Evolutionary conservation across 2,113 vertebrate genomes (phyloP), one percentile per base, ranked within the genome.

Genomic region (Vulpes ferrilata): DNA sequence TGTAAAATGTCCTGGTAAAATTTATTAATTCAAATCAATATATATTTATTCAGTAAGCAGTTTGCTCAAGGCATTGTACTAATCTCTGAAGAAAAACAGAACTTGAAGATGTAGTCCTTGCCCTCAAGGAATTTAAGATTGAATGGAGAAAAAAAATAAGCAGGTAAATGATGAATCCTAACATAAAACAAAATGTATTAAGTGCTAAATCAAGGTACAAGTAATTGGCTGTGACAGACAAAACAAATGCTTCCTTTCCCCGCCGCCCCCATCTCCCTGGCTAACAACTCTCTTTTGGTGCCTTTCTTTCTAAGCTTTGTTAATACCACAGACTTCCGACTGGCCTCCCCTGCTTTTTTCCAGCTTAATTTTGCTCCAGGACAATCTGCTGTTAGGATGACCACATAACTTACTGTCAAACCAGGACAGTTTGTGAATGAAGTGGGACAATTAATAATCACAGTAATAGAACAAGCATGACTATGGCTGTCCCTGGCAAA

Each of bases 11-110:
- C 59, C 23, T 71, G 38, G 32, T 53, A 90, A 80, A 27, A 30
- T 53, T 7, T 78, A 79, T 85, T 88, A 88, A 76, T 93, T 71
- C 35, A 71, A 82, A 81, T 96, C 60, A 94, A 2, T 64, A 73
- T 48, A 25, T 73, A 59, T 20, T 59, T 79, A 90, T 62, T 83
- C 73, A 73, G 25, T 30, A 48, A 89, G 30, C 9, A 22, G 25
- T 92, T 95, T 81, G 30, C 93, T 88, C 17, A 76, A 89, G 53
- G 51, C 25, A 43, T 30, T 43, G 8, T 19, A 7, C 13, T 88
- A 12, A 73, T 84, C 73, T 94, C 62, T 86, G 55, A 85, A 85
- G 43, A 60, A 82, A 85, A 65, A 55, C 38, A 91, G 23, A 65
- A 80, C 35, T 55, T 30, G 35, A 85, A 81, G 35, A 69, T 91